Base-by-base conservation (phyloP, 2,113 vertebrate species). In the Ptilonorhynchus violaceus region DNA sequence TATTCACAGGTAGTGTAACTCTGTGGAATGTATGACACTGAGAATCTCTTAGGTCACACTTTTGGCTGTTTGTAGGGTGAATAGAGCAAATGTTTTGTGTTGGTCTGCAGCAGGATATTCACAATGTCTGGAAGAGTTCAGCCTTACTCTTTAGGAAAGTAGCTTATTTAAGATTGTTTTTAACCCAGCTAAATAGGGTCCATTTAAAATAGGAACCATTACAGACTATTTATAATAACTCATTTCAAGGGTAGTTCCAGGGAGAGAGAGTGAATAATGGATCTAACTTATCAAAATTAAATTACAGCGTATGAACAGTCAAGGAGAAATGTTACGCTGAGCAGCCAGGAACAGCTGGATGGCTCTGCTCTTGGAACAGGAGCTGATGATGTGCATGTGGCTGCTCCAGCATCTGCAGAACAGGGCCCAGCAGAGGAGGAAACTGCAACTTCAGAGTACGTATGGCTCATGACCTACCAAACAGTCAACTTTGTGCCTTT, bases 311-410 rank as follows among this genome's bases (percentile, higher is more conserved):
- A 97, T 87, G 80, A 72, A 6, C 84, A 73, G 24, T 93, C 80
- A 9, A 87, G 83, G 20, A 96, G 96, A 81, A 98, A 75, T 2
- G 55, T n/a, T 1, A 67, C 95, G 18, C 49, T 73, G 10, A 81
- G 89, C 41, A 92, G 87, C 20, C 96, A 93, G 11, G 94, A 90
- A 3, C 98, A 96, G 4, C 42, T 95, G 0, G 98, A 98, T 89
- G 99, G 98, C 95, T 99, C 99, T 16, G 98, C 98, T 13, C 98
- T 98, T 52, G 98, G 98, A 49, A 9, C 96, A 64, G 93, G 95
- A 89, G 91, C 98, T 95, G 93, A 75, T 44, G 72, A 97, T 69
- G 85, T 96, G 59, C 85, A 94, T 31, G 79, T 96, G 41, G 96
- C 97, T 75, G 92, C 92, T 6, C 94, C 96, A 37, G 82, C 93